These are phyloP conservation scores for Yponomeuta plumbellus DNA, from an alignment of 2,888 invertebrate species.

Conservation along the genomic window DNA sequence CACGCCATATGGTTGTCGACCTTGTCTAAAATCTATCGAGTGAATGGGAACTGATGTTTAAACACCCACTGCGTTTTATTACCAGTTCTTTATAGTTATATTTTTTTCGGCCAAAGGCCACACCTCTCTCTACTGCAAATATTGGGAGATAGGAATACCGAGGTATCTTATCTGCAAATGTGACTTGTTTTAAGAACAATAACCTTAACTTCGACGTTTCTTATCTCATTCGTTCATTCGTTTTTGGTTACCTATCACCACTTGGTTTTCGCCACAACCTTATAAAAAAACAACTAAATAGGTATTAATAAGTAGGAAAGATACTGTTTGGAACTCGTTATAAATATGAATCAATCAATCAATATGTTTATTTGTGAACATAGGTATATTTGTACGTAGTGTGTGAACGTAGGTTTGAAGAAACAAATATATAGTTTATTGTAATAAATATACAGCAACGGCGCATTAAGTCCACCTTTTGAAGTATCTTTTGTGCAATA, in stretches of 20 bases:
- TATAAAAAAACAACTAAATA: too few relatives aligned
- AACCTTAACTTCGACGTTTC: not conserved
- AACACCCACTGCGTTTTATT: conserved; percentile 48
- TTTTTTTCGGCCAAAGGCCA: not conserved
- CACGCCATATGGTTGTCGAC: conserved; percentile 60
- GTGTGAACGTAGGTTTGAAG: too few relatives aligned
- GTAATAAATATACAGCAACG: too few relatives aligned
- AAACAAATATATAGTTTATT: too few relatives aligned
- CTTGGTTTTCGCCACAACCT: not conserved
- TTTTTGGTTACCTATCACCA: too few relatives aligned
- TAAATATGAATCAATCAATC: too few relatives aligned
- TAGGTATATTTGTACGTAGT: too few relatives aligned
- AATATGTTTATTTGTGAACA: too few relatives aligned
- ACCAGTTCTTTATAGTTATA: conserved; percentile 37
- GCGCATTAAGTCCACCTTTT: too few relatives aligned
- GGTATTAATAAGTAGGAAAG: too few relatives aligned
- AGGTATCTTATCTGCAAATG: conserved; percentile 4
- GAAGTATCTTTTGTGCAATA: too few relatives aligned
- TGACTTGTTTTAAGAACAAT: conserved; percentile 5
- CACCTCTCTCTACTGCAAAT: not conserved
- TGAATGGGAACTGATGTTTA: conserved; percentile 50
- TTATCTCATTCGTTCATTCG: not conserved
- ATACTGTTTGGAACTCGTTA: too few relatives aligned
- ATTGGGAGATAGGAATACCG: not conserved
- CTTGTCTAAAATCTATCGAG: conserved; percentile 41